Evolutionary conservation across 1,140 invertebrate genomes (phyloP), one percentile per base, ranked within the genome.

Genomic region (Delia radicum): DNA sequence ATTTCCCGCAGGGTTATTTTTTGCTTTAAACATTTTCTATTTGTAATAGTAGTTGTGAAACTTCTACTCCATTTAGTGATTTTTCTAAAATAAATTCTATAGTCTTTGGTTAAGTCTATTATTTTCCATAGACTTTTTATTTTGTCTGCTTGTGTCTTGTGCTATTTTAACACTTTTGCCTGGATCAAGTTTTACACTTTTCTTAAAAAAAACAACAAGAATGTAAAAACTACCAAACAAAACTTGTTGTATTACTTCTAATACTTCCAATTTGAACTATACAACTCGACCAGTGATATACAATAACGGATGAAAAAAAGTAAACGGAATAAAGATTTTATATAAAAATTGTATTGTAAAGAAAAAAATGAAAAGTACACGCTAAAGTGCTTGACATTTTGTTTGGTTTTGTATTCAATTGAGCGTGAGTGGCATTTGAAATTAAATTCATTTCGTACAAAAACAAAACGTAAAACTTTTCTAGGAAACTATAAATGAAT

Each of bases 351-450:
- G 37, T 42, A 42, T 42, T 42, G 37, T 42, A 42, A 15, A 15
- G 37, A 55, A 8, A 18, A 55, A 21, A 55, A 55, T 55, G 48
- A n/a, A 55, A 55, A 55, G 48, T 55, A 55, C 48, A 55, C 48
- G 48, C n/a, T 21, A 55, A 55, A 55, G 18, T 55, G 48, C 46
- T 21, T 24, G 48, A 18, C 48, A 55, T 55, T 55, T 55, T 55
- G 48, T 55, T 55, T 55, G 48, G 48, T 55, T 55, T 55, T 55
- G 48, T 55, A 55, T 55, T 55, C 48, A 55, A 55, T 55, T 55
- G 48, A 55, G 48, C 48, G 21, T 55, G 48, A 55, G 48, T 55
- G 48, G 48, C 48, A 55, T 55, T 55, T 55, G 48, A 55, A 55
- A 55, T 55, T 55, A 55, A 55, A 55, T 55, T 55, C 48, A 55